These are phyloP conservation scores for Flexamia atlantica DNA, from an alignment of 2,888 invertebrate genomes.

Conservation along the genomic window DNA sequence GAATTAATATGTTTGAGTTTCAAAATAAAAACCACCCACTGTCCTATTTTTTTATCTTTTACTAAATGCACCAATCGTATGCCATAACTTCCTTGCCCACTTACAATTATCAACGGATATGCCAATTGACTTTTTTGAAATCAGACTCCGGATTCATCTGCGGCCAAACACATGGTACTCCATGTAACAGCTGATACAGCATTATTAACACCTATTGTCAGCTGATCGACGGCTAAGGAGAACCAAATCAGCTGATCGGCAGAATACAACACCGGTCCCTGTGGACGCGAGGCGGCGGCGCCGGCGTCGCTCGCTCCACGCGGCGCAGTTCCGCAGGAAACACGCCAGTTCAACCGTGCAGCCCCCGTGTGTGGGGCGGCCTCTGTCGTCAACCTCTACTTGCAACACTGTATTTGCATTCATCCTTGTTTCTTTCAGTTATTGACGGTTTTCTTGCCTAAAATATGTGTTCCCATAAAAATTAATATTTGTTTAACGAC, in stretches of 20 bases:
- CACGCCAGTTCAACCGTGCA: not conserved
- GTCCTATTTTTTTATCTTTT: no score
- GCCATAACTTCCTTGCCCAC: no score
- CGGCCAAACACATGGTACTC: not conserved
- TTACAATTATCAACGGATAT: no score
- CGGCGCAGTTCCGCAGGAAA: conserved; percentile 21
- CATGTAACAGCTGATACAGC: not conserved
- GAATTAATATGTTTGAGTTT: no score
- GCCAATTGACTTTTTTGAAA: no score
- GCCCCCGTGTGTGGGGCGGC: not conserved
- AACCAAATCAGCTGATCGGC: not conserved
- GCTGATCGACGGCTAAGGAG: not conserved
- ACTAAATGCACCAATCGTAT: no score
- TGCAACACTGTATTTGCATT: not conserved
- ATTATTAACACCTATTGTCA: not conserved
- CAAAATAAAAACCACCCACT: no score
- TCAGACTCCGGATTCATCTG: no score
- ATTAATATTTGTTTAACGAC: no score
- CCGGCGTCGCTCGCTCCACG: not conserved
- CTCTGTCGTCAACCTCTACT: not conserved
- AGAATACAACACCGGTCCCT: not conserved
- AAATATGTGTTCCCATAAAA: no score
- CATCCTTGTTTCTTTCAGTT: not conserved
- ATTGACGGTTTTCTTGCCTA: no score
- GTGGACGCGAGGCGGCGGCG: no score